Conservation (phyloP, 2,888 invertebrate species). For the Troides helena region DNA sequence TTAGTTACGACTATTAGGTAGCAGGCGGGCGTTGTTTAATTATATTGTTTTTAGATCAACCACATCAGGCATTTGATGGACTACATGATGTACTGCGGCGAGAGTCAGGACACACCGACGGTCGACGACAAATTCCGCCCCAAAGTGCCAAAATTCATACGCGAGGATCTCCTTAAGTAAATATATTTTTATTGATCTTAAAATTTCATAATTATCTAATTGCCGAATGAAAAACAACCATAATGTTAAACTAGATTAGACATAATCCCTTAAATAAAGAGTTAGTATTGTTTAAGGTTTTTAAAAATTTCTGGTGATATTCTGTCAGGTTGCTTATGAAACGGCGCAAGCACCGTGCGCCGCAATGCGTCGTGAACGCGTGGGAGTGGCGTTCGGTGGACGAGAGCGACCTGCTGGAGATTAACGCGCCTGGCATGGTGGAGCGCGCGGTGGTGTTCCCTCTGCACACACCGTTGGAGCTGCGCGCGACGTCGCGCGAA, state of each 20-base stretch:
- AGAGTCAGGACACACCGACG: slow-evolving; percentile 53
- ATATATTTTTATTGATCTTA: slow-evolving; percentile 25
- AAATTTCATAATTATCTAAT: not conserved
- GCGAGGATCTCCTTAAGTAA: slow-evolving; percentile 59
- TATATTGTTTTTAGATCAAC: slow-evolving; percentile 80
- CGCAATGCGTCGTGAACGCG: slow-evolving; percentile 48
- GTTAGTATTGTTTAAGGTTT: not conserved
- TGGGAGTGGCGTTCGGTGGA: slow-evolving; percentile 67
- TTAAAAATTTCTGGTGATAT: not conserved
- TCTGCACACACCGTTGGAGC: slow-evolving; percentile 63
- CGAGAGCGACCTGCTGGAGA: slow-evolving; percentile 62
- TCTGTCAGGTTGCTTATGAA: slow-evolving; percentile 51
- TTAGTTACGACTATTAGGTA: too few relatives aligned
- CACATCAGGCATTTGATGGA: slow-evolving; percentile 87
- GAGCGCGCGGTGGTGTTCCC: slow-evolving; percentile 58
- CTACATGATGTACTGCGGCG: slow-evolving; percentile 75
- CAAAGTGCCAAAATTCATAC: slow-evolving; percentile 56
- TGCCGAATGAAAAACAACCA: not conserved
- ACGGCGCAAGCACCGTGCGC: slow-evolving; percentile 59
- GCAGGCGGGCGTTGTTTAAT: not conserved
- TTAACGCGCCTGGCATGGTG: slow-evolving; percentile 55
- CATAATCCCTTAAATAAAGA: not conserved
- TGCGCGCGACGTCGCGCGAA: slow-evolving; percentile 48
- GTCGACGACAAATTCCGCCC: slow-evolving; percentile 52
- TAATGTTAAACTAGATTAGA: not conserved